These are phyloP conservation scores for Atherinomorus stipes DNA, from an alignment of 2,113 vertebrate species.

Conservation along the genomic window DNA sequence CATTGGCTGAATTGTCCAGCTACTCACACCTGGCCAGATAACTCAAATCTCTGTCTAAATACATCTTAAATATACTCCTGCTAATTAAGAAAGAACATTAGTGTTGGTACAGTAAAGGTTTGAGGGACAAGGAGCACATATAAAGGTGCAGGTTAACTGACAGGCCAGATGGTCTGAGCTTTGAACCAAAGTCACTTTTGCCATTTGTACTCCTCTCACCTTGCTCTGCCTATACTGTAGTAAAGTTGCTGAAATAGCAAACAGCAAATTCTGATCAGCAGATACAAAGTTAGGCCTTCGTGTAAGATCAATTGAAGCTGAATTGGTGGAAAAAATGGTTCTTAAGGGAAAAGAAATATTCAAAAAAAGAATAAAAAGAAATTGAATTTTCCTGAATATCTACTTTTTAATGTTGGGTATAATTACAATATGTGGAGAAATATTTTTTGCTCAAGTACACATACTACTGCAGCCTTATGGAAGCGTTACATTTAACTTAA, in stretches of 20 bases:
- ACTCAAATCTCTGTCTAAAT: slow-evolving; percentile 13
- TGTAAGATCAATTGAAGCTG: not conserved
- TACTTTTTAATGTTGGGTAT: not conserved
- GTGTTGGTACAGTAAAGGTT: slow-evolving; percentile 31
- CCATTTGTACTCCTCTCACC: slow-evolving; percentile 41
- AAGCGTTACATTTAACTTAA: too few species aligned
- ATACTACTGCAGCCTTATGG: too few species aligned
- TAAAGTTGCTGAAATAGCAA: slow-evolving; percentile 41
- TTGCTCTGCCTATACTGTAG: slow-evolving; percentile 28
- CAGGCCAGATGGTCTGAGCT: slow-evolving; percentile 73
- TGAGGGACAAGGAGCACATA: slow-evolving; percentile 55
- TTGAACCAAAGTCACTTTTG: slow-evolving; percentile 73
- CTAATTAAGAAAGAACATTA: slow-evolving; percentile 42
- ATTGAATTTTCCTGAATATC: too few species aligned
- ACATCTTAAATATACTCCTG: slow-evolving; percentile 35
- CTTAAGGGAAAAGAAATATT: not conserved
- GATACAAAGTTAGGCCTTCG: not conserved
- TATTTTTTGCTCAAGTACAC: not conserved
- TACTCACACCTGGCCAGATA: slow-evolving; percentile 8
- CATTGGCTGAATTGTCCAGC: slow-evolving; percentile 40
- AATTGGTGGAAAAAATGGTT: not conserved
- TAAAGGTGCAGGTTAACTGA: slow-evolving; percentile 74
- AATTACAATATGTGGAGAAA: not conserved
- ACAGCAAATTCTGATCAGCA: not conserved
- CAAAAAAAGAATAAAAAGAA: not conserved